A percentile compares a stretch with the other conserved stretches of the same genome.
Evolutionary conservation across 1,140 invertebrate species (phyloP).

Genomic region (Phymastichus coffea): DNA sequence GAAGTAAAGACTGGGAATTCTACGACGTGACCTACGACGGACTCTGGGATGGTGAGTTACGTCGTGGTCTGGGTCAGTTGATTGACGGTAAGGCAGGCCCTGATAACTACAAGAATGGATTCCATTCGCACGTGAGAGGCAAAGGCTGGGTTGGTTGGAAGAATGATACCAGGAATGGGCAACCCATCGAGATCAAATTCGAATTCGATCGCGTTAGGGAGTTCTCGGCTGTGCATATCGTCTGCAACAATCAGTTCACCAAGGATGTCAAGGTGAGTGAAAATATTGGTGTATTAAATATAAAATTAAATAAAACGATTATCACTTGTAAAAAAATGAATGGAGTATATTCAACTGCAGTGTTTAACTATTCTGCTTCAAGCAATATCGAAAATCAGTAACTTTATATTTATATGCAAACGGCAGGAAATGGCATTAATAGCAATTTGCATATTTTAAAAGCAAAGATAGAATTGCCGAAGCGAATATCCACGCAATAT

Average conservation of each 20-base stretch:
- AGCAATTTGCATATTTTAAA: too few relatives aligned
- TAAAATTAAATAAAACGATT: not conserved
- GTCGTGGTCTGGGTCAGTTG: slow-evolving; percentile 70
- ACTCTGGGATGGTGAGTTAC: slow-evolving; percentile 62
- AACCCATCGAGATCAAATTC: slow-evolving; percentile 75
- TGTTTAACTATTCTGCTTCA: not conserved
- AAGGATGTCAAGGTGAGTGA: slow-evolving; percentile 70
- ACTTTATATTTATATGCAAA: too few relatives aligned
- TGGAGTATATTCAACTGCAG: too few relatives aligned
- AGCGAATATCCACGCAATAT: too few relatives aligned
- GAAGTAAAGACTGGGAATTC: slow-evolving; percentile 71
- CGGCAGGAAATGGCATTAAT: too few relatives aligned
- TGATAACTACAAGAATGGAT: slow-evolving; percentile 71
- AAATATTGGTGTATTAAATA: too few relatives aligned
- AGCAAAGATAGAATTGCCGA: too few relatives aligned
- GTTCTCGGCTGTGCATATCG: slow-evolving; percentile 79
- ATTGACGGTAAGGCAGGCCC: slow-evolving; percentile 69
- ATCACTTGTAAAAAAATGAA: not conserved
- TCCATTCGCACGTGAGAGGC: slow-evolving; percentile 58
- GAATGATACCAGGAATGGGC: slow-evolving; percentile 70
- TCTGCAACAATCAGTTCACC: slow-evolving; percentile 78
- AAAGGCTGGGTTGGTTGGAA: slow-evolving; percentile 92
- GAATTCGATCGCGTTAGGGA: slow-evolving; percentile 85
- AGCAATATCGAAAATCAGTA: too few relatives aligned
- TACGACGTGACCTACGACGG: slow-evolving; percentile 82